A percentile compares a stretch with the other conserved stretches of the same genome.
phyloP scores from a whole-genome alignment of 2,797 vertebrate genomes.

The Spheniscus humboldti region DNA sequence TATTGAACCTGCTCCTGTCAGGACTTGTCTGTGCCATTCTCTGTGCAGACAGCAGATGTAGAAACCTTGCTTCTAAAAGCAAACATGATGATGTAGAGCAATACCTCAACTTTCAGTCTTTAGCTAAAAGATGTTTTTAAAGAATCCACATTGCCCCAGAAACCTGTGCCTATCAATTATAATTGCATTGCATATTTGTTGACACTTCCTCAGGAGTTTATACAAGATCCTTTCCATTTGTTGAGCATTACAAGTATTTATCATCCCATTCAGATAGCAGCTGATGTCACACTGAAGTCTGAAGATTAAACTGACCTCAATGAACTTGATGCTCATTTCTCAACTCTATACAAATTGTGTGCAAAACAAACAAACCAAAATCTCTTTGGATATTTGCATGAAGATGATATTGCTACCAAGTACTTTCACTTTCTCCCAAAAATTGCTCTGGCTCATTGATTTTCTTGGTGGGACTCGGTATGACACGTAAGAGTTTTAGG shows the following conservation, averaged over 20 bases:
- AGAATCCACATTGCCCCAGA: background rate
- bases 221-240: background rate
- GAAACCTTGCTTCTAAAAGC: background rate
- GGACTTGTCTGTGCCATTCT: background rate
- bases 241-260: background rate
- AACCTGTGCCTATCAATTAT: background rate
- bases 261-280: background rate
- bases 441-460: background rate
- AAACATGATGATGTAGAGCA: background rate
- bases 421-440: background rate
- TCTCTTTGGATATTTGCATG: background rate
- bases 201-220: background rate
- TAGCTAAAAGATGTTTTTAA: background rate
- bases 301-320: background rate
- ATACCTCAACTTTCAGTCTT: background rate
- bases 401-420: background rate
- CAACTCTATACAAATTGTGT: background rate
- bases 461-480: background rate
- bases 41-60: background rate
- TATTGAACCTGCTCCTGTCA: background rate
- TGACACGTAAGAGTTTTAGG: background rate
- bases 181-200: background rate
- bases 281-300: background rate
- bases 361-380: background rate
- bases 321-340: background rate